phyloP scores from a whole-genome alignment of 2,888 invertebrate genomes.

The Eupithecia subumbrata region DNA sequence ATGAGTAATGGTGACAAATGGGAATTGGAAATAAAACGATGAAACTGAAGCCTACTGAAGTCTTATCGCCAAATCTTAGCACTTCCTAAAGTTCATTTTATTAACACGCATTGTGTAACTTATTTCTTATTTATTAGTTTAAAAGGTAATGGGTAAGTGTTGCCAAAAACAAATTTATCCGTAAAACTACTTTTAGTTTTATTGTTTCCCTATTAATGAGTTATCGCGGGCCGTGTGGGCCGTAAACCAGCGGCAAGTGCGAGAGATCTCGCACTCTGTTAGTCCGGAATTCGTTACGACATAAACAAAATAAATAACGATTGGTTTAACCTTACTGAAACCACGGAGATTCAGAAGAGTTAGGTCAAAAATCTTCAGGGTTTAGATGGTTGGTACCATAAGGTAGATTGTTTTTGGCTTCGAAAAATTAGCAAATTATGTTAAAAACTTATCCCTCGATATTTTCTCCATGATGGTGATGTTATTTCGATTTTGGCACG shows the following conservation, averaged over 20 bases:
- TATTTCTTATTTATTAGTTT: constrained; percentile 5
- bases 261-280: background rate
- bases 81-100: background rate
- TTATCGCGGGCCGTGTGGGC: constrained; percentile 4
- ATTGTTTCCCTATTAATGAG: constrained; percentile 24
- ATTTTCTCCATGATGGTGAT: background rate
- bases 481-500: background rate
- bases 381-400: background rate
- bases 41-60: background rate
- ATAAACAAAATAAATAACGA: constrained; percentile 1
- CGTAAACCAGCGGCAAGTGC: constrained; percentile 16
- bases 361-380: background rate
- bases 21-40: background rate
- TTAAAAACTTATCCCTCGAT: background rate
- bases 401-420: background rate
- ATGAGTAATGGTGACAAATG: constrained; percentile 6
- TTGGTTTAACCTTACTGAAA: background rate
- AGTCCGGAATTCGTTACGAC: background rate
- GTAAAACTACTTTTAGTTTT: constrained; percentile 20
- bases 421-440: background rate
- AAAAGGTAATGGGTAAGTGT: background rate
- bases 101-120: background rate
- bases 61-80: background rate
- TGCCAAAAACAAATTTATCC: constrained; percentile 1
- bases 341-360: background rate